Evolutionary conservation across 2,888 invertebrate species (phyloP).

Genomic region (Chrysolina oricalcia): DNA sequence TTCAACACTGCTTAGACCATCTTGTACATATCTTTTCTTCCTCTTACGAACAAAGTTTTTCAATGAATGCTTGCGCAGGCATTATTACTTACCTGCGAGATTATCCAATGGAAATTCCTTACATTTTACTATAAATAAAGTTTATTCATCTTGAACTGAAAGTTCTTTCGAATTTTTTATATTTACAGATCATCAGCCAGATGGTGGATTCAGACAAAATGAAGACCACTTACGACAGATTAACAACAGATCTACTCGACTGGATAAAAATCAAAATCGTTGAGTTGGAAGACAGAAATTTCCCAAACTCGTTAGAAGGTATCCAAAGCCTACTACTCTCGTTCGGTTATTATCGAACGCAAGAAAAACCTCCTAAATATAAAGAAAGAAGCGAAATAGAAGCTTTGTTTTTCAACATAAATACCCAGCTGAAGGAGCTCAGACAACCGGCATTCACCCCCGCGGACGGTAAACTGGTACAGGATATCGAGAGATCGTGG

Average conservation of each 20-base stretch:
- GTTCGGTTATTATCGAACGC: conserved; percentile 96
- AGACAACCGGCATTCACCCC: conserved; percentile 91
- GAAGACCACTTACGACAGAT: conserved; percentile 89
- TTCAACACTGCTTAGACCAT: no score
- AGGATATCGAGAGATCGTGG: conserved; percentile 98
- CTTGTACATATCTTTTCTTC: no score
- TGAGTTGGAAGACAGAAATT: conserved; percentile 87
- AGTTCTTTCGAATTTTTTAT: background rate
- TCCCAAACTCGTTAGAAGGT: conserved; percentile 96
- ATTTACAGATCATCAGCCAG: conserved; percentile 90
- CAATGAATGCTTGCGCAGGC: no score
- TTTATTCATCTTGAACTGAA: no score
- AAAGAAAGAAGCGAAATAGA: conserved; percentile 98
- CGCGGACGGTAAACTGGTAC: conserved; percentile 91
- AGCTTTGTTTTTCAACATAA: conserved; percentile 96
- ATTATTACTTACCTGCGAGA: no score
- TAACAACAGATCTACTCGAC: conserved; percentile 89
- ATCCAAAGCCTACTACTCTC: conserved; percentile 91
- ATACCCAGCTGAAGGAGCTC: conserved; percentile 95
- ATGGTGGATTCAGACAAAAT: conserved; percentile 96
- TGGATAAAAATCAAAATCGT: conserved; percentile 94
- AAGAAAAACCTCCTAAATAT: conserved; percentile 98
- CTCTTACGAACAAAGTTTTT: no score
- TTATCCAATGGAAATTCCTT: no score
- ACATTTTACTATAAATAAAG: no score